phyloP scores from a whole-genome alignment of 1,140 invertebrate species.

The Drosophila biarmipes region DNA sequence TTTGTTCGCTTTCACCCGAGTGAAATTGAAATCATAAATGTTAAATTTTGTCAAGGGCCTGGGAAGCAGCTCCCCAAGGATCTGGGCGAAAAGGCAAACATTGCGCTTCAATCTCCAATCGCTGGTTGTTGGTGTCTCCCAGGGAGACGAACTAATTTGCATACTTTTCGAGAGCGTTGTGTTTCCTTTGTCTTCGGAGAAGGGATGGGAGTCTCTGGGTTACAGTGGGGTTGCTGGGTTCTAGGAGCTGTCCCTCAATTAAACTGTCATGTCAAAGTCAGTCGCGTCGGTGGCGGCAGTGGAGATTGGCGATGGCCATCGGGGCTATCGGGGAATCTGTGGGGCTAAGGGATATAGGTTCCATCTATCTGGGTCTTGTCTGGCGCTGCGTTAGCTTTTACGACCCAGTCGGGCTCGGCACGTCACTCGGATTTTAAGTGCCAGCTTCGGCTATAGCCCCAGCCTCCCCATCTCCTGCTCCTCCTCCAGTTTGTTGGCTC shows the following conservation, averaged over 20 bases:
- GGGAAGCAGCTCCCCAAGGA: constrained; percentile 9
- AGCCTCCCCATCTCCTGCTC: not conserved
- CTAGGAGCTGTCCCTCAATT: constrained; percentile 63
- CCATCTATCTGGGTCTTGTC: constrained; percentile 2
- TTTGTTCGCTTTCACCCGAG: constrained; percentile 16
- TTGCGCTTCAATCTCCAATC: constrained; percentile 18
- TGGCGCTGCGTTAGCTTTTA: constrained; percentile 36
- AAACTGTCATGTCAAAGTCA: constrained; percentile 80
- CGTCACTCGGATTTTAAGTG: constrained; percentile 46
- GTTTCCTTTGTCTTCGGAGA: constrained; percentile 14
- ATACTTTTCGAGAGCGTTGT: constrained; percentile 51
- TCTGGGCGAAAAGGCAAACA: constrained; percentile 28
- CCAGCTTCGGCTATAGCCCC: not conserved
- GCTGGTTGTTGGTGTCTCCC: constrained; percentile 17
- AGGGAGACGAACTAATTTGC: constrained; percentile 67
- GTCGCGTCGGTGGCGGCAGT: constrained; percentile 53
- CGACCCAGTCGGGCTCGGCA: constrained; percentile 27
- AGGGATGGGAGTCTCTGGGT: not conserved
- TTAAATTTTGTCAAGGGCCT: constrained; percentile 58
- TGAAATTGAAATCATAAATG: constrained; percentile 65
- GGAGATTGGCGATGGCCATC: constrained; percentile 34
- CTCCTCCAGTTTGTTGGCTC: not conserved
- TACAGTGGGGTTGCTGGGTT: not conserved
- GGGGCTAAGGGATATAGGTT: not conserved
- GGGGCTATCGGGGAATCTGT: constrained; percentile 9